A percentile compares a stretch with the other conserved stretches of the same genome.
These are phyloP conservation scores for Bombus confusus DNA, from an alignment of 1,140 invertebrate genomes.

Conservation along the genomic window DNA sequence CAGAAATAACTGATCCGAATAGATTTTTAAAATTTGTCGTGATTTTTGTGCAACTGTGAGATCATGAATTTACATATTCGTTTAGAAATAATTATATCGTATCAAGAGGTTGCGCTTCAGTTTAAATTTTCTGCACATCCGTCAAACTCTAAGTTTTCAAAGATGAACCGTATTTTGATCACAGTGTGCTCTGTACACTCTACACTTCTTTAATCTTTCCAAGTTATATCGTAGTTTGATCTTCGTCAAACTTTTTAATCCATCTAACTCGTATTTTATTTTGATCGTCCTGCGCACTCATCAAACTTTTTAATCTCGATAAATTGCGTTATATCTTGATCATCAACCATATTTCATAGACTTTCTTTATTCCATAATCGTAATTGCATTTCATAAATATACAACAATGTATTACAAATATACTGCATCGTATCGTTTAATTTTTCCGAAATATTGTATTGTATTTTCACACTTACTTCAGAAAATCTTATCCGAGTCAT, in stretches of 20 bases:
- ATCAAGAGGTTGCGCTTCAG: no score
- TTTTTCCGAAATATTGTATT: no score
- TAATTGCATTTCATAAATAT: neutral
- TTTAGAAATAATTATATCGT: no score
- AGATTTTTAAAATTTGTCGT: no score
- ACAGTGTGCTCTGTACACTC: no score
- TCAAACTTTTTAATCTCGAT: neutral
- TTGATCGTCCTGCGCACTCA: neutral
- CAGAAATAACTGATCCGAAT: no score
- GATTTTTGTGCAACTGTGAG: no score
- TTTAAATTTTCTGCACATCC: neutral
- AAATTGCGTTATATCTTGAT: neutral
- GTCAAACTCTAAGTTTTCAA: neutral
- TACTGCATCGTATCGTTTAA: no score
- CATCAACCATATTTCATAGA: neutral
- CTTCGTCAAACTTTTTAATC: conserved; percentile 14
- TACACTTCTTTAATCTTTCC: neutral
- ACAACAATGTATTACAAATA: no score
- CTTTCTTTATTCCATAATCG: neutral
- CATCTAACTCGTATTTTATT: neutral
- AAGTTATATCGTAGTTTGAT: neutral
- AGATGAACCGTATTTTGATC: neutral
- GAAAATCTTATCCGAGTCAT: no score
- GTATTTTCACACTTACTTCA: no score
- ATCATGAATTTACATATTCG: no score